Base-by-base conservation (phyloP, 2,888 invertebrate species). In the Taenaris catops region DNA sequence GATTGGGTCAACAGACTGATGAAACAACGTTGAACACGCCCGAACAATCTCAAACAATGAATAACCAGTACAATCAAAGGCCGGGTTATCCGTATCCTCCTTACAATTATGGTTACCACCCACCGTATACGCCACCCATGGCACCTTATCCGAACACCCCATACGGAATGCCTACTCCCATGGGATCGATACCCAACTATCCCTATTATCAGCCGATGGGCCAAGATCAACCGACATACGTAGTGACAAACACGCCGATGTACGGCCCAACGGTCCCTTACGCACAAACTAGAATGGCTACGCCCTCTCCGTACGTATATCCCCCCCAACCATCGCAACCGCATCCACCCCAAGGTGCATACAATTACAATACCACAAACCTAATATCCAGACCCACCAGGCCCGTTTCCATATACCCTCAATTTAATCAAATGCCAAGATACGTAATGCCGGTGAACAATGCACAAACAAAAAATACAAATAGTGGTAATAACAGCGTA, bases 1-100 rank as follows among this genome's bases (percentile, higher is more conserved):
- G 87, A 51, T 67, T 81, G 49, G 71, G 72, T 19, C 73, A 70
- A 44, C 76, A 83, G 55, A 66, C 81, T n/a, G 84, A 87, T 47
- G 84, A 84, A 29, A 41, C 75, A 20, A 54, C 72, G 33, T 26
- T 75, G 28, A 69, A 49, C 34, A 56, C 66, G 2, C 51, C 72
- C 11, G 80, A 74, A 16, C 56, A 62, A 36, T 43, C 63, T 6
- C 55, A 63, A 14, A 66, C 63, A 40, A 84, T 84, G 84, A 81
- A 70, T 47, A 81, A 81, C 39, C 75, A 72, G n/a, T 73, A 73
- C 51, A 81, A 83, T 41, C 79, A 70, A 29, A 48, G 69, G 16
- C 78, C 80, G 10, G 71, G 75, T 18, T 74, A 68, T 16, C 57
- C 59, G 1, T 76, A 74, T 48, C 58, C 71, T 0, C 63, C 58